phyloP scores from a whole-genome alignment of 1,140 invertebrate genomes.

The Kradibia gibbosae region DNA sequence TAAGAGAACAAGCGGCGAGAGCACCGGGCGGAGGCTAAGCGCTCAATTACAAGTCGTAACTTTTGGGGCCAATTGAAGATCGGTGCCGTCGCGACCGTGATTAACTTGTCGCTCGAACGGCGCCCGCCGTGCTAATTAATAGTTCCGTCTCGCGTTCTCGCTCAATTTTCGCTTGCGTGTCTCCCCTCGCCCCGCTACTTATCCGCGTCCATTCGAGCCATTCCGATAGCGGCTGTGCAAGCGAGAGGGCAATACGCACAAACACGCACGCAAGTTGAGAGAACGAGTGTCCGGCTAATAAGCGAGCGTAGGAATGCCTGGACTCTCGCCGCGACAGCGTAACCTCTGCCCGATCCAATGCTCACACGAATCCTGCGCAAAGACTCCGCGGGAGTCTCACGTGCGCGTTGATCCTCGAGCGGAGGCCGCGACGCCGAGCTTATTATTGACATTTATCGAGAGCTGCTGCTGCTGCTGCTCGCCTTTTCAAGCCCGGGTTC shows the following conservation, averaged over 20 bases:
- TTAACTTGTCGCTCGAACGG: not conserved
- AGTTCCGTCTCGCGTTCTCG: not conserved
- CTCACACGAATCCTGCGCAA: not conserved
- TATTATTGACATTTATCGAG: too few relatives aligned
- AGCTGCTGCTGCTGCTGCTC: too few relatives aligned
- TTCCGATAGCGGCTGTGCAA: not conserved
- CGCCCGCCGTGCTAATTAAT: not conserved
- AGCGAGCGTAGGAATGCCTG: too few relatives aligned
- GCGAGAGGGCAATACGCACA: not conserved
- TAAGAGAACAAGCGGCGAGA: too few relatives aligned
- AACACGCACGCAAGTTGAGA: too few relatives aligned
- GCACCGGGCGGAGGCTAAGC: not conserved
- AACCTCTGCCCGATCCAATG: not conserved
- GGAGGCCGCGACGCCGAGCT: not conserved
- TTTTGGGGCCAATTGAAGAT: not conserved
- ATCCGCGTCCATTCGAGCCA: not conserved
- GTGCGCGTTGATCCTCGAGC: not conserved
- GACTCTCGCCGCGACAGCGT: too few relatives aligned
- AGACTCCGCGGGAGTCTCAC: not conserved
- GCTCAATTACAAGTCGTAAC: conserved; percentile 6
- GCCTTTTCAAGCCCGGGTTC: too few relatives aligned
- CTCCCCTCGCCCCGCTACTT: not conserved
- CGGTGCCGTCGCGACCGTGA: not conserved
- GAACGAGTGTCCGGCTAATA: too few relatives aligned
- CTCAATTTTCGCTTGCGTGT: not conserved